Conservation (phyloP, 2,797 vertebrate species). For the Kryptopterus vitreolus region DNA sequence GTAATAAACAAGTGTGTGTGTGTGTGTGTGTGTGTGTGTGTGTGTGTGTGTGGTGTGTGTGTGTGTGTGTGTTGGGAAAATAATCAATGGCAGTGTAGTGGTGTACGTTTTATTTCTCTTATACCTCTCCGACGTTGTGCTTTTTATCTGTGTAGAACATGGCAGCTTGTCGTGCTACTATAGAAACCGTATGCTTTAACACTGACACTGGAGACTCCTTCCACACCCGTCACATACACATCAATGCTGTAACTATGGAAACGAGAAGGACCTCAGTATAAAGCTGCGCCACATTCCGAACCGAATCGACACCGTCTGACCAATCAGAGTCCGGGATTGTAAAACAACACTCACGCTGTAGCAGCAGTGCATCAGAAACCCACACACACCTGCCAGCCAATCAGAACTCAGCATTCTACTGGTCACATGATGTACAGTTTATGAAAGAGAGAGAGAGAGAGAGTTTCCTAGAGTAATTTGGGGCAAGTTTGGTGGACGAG, state of each 20-base stretch:
- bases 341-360: not conserved
- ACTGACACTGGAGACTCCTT: not conserved
- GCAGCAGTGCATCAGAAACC: not conserved
- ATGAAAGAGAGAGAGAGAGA: not conserved
- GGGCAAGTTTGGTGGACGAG: not conserved
- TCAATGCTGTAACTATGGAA: not conserved
- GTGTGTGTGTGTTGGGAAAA: not conserved
- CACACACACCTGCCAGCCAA: not conserved
- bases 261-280: not conserved
- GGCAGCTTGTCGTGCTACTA: not conserved
- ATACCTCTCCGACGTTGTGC: not conserved
- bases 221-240: not conserved
- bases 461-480: constrained; percentile 15
- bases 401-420: not conserved
- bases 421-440: not conserved
- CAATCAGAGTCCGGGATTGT: not conserved
- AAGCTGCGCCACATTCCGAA: not conserved
- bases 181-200: not conserved
- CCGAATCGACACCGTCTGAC: not conserved
- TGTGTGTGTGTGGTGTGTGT: not conserved
- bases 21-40: not conserved
- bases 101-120: not conserved
- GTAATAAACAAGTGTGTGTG: not conserved
- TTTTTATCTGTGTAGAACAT: not conserved
- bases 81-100: too few species aligned